A percentile compares a stretch with the other conserved stretches of the same genome.
phyloP scores from a whole-genome alignment of 2,113 vertebrate genomes.

The Ciconia maguari region DNA sequence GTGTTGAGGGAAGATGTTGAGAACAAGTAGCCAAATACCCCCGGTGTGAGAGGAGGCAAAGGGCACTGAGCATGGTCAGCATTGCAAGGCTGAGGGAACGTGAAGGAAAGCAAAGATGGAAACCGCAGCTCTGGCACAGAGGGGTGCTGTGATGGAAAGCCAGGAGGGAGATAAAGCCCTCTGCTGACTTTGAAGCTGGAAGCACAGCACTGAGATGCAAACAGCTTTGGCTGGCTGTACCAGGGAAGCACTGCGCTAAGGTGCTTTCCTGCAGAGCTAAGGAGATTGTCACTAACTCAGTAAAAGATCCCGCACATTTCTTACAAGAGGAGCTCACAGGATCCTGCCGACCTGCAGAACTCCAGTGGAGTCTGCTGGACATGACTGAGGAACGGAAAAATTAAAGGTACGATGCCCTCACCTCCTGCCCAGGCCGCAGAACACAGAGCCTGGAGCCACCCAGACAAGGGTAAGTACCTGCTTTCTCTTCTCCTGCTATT shows the following conservation, averaged over 20 bases:
- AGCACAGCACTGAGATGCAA: neutral
- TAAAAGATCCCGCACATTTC: neutral
- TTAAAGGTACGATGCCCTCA: neutral
- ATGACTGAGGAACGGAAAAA: neutral
- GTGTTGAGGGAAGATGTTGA: neutral
- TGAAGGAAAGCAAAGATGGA: neutral
- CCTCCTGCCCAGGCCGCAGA: neutral
- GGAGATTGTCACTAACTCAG: neutral
- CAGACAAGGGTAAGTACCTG: neutral
- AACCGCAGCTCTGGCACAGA: neutral
- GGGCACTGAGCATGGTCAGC: neutral
- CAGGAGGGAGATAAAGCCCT: neutral
- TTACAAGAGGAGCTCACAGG: neutral
- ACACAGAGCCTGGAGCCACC: neutral
- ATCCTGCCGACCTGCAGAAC: neutral
- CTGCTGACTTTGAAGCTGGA: neutral
- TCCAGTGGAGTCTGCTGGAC: neutral
- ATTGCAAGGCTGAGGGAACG: rapidly evolving
- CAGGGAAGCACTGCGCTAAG: neutral
- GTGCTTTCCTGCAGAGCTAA: neutral
- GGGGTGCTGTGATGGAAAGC: neutral
- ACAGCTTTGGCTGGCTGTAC: neutral
- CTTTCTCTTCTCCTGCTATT: conserved; percentile 17
- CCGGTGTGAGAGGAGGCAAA: neutral
- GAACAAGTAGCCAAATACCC: neutral